Conservation (phyloP, 1,140 invertebrate genomes). For the Neotoxoptera formosana region DNA sequence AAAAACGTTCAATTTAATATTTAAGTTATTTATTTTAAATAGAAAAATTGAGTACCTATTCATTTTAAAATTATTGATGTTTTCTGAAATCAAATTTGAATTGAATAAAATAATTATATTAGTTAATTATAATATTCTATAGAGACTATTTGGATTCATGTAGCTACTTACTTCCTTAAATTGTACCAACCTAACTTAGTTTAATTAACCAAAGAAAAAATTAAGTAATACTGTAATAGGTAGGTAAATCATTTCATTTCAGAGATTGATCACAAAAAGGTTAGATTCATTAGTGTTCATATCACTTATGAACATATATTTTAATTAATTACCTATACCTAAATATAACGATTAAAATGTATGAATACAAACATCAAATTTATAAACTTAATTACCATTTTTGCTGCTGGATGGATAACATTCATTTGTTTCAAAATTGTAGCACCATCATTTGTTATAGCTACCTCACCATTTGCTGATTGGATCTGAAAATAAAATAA, state of each 20-base stretch:
- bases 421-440: conserved; percentile 99
- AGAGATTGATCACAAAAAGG: not conserved
- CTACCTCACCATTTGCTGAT: conserved; percentile 95
- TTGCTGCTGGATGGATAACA: conserved; percentile 97
- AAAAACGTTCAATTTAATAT: not conserved
- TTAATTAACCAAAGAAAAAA: no score
- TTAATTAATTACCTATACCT: not conserved
- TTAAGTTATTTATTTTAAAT: not conserved
- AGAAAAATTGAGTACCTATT: not conserved
- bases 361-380: not conserved
- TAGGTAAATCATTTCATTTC: not conserved
- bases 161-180: not conserved
- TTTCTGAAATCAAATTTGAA: no score
- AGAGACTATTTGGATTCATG: not conserved
- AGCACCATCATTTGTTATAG: conserved; percentile 99
- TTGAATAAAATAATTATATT: not conserved
- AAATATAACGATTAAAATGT: no score
- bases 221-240: no score
- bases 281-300: no score
- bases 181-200: not conserved
- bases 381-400: conserved; percentile 79
- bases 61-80: not conserved
- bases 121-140: not conserved
- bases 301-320: not conserved
- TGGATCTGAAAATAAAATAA: conserved; percentile 80